Base-by-base conservation (phyloP, 1,140 invertebrate genomes). In the Contarinia nasturtii region DNA sequence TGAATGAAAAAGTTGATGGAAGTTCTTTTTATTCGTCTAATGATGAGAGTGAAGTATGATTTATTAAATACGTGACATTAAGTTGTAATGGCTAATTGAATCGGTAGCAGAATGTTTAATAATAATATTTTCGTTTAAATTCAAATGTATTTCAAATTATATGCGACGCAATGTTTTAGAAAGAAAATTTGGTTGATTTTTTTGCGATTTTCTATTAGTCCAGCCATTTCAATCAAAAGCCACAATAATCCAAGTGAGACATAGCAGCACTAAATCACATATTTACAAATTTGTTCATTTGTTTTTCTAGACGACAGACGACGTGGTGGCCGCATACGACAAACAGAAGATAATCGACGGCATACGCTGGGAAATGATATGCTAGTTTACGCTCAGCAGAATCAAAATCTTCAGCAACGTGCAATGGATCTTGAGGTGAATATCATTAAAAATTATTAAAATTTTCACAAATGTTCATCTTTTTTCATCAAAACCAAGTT, bases 351-450 rank as follows among this genome's bases (percentile, higher is more conserved):
- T 61, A 76, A 76, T 19, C 65, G 77, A 11, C 67, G 77, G 21
- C 78, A 81, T 56, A 80, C 79, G 37, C 67, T 81, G 46, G 73
- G 75, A 34, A n/a, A 14, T 14, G 74, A 76, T 53, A 75, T 78
- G 55, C 69, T 79, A 33, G 71, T 74, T 50, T 75, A 77, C 54
- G 67, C 65, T 54, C 64, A 44, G n/a, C 71, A 73, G 55, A 67
- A 69, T 44, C 68, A 72, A 45, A 63, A 64, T 50, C 68, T 70
- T 46, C 60, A 72, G 18, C 65, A 71, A 14, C 67, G 74, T 27
- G 75, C 75, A 47, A 79, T 81, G 77, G 78, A 81, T 58, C 65
- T 80, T 50, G 77, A 81, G 71, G 78, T 80, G 60, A 69, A 45
- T 42, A 10, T 1, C 19, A 22, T 42, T 46, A 14, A 34, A n/a